Conservation (phyloP, 2,113 vertebrate species). For the Dipodomys stephensi region DNA sequence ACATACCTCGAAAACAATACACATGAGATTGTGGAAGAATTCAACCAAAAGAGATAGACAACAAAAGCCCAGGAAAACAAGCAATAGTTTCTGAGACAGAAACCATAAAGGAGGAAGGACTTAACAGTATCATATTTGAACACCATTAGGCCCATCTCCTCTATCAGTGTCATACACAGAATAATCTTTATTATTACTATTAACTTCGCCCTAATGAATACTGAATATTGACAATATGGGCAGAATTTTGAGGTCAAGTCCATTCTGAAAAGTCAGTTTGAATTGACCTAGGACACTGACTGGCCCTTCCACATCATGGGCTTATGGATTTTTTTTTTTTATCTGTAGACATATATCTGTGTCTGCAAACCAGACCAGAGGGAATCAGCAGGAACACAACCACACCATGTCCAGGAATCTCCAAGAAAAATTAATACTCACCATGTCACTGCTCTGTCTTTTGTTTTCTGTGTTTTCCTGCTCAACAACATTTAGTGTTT, state of each 20-base stretch:
- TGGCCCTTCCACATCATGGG: not conserved
- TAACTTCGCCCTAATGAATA: not conserved
- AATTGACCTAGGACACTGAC: not conserved
- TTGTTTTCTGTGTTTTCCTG: not conserved
- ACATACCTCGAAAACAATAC: not conserved
- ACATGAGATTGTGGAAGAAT: constrained; percentile 1
- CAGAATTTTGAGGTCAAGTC: constrained; percentile 3
- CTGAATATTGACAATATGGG: not conserved
- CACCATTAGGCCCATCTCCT: not conserved
- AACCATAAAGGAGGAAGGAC: not conserved
- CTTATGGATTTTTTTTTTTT: not conserved
- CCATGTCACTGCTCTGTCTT: not conserved
- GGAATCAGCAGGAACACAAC: not conserved
- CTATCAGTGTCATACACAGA: not conserved
- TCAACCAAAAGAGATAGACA: not conserved
- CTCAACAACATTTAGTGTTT: not conserved
- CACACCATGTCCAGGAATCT: not conserved
- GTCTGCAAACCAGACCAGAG: not conserved
- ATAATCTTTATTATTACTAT: not conserved
- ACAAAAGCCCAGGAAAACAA: not conserved
- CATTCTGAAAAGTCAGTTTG: constrained; percentile 9
- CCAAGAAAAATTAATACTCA: constrained; percentile 23
- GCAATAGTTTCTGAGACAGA: constrained; percentile 21
- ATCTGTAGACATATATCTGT: not conserved
- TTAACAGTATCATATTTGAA: not conserved